phyloP scores from a whole-genome alignment of 2,888 invertebrate species.

The Diadromus collaris region DNA sequence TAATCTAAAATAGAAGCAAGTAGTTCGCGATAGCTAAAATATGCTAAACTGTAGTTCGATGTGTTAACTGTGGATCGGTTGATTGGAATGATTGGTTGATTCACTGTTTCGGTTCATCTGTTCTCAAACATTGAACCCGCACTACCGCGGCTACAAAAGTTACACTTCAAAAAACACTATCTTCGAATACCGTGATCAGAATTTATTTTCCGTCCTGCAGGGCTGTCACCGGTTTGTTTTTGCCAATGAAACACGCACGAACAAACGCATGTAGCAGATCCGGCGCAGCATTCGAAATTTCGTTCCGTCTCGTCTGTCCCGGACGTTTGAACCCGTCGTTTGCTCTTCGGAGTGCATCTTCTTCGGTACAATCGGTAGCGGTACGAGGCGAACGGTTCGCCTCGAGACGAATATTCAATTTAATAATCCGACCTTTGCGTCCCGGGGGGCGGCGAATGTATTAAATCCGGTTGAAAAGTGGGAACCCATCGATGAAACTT shows the following conservation, averaged over 20 bases:
- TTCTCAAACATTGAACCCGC: too few relatives aligned
- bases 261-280: neutral
- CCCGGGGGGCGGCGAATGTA: conserved; percentile 30
- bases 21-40: too few relatives aligned
- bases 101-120: too few relatives aligned
- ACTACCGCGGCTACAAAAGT: too few relatives aligned
- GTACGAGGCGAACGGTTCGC: conserved; percentile 24
- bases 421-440: conserved; percentile 41
- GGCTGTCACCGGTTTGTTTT: neutral
- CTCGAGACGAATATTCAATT: conserved; percentile 55
- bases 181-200: neutral
- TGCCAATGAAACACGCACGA: neutral
- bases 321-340: neutral
- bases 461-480: conserved; percentile 60
- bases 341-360: conserved; percentile 6
- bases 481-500: conserved; percentile 64
- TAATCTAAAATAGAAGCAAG: too few relatives aligned
- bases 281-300: neutral
- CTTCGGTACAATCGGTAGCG: neutral
- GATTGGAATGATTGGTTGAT: too few relatives aligned
- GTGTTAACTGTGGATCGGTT: too few relatives aligned
- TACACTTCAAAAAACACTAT: neutral
- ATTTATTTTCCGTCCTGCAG: neutral
- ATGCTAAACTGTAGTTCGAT: too few relatives aligned
- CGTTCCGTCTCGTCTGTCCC: neutral